phyloP scores from a whole-genome alignment of 2,113 vertebrate genomes.

The Larimichthys polyactis region DNA sequence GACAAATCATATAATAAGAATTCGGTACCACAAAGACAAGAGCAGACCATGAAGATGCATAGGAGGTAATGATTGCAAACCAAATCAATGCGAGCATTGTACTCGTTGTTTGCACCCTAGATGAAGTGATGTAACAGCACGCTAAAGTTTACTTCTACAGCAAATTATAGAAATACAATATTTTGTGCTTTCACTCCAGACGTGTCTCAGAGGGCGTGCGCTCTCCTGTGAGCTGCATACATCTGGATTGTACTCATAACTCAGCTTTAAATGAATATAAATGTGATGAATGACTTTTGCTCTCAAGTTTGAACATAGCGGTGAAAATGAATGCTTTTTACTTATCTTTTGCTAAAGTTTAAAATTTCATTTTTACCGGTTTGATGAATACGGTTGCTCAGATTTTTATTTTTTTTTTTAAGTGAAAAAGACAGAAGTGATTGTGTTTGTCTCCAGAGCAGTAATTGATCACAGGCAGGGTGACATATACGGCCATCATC shows the following conservation, averaged over 20 bases:
- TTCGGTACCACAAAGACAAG: background rate
- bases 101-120: background rate
- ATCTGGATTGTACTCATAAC: background rate
- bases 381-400: slow-evolving; percentile 6
- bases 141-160: too few species aligned
- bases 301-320: background rate
- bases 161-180: background rate
- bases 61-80: background rate
- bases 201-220: too few species aligned
- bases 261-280: background rate
- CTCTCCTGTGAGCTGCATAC: background rate
- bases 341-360: slow-evolving; percentile 1
- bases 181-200: background rate
- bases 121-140: background rate
- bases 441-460: slow-evolving; percentile 25
- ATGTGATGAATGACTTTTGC: background rate
- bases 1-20: background rate
- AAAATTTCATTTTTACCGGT: background rate
- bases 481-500: slow-evolving; percentile 31
- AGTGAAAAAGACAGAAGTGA: slow-evolving; percentile 25
- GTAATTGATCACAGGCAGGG: slow-evolving; percentile 29
- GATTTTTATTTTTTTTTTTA: slow-evolving; percentile 3
- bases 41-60: background rate
- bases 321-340: background rate
- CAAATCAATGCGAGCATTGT: background rate